Percentiles rank a stretch among this genome's conserved stretches.
Evolutionary conservation across 30 jellyfish, hydroid and myxozoan genomes (phyloP).

Genomic region (Cassiopea andromeda): DNA sequence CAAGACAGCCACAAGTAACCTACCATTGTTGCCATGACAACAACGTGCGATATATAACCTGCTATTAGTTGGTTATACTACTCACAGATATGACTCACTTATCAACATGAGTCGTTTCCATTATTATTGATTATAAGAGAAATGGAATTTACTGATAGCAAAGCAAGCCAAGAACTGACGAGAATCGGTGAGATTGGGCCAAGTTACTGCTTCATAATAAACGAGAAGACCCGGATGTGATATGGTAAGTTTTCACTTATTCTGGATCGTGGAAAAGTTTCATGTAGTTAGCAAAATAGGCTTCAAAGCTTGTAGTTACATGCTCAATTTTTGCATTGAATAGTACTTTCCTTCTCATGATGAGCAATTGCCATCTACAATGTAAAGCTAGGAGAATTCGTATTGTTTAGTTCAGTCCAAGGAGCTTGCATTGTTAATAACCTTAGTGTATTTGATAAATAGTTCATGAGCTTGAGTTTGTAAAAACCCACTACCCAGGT

Average conservation of each 20-base stretch:
- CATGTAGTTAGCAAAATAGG: no score
- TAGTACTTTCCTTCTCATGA: background rate
- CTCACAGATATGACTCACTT: conserved; percentile 9
- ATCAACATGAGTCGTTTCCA: background rate
- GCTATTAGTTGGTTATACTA: background rate
- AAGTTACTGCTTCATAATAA: no score
- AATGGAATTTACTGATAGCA: no score
- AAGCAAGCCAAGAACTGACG: no score
- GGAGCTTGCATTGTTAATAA: background rate
- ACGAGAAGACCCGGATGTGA: no score
- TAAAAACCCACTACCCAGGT: background rate
- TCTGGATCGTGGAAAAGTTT: no score
- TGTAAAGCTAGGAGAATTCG: background rate
- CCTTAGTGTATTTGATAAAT: background rate
- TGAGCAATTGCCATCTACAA: background rate
- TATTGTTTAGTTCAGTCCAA: background rate
- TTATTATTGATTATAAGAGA: no score
- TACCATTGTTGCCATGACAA: conserved; percentile 23
- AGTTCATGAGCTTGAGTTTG: background rate
- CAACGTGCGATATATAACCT: conserved; percentile 23
- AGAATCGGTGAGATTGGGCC: no score
- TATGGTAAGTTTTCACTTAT: no score
- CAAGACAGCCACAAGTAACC: conserved; percentile 40
- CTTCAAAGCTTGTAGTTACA: no score
- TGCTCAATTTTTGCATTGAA: no score